Evolutionary conservation across 1,140 invertebrate genomes (phyloP).

Genomic region (Drosophila rufa): DNA sequence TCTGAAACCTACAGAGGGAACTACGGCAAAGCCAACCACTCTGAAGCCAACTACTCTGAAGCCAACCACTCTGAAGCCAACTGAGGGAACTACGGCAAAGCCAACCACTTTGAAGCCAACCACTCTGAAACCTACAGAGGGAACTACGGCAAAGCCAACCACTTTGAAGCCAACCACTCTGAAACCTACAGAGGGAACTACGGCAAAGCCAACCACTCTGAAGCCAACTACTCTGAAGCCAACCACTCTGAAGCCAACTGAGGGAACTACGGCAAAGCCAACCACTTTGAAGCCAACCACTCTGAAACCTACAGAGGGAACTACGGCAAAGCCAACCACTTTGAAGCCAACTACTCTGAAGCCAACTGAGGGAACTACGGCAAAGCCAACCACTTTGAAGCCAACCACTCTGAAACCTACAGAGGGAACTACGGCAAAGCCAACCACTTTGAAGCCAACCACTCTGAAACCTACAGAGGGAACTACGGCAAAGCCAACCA

Average conservation of each 20-base stretch:
- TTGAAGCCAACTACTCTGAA: background rate
- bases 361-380: background rate
- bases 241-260: too few species aligned
- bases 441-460: constrained; percentile 16
- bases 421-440: constrained; percentile 6
- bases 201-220: background rate
- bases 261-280: constrained; percentile 5
- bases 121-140: background rate
- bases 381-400: background rate
- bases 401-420: background rate
- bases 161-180: background rate
- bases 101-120: constrained; percentile 6
- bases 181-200: background rate
- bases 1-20: background rate
- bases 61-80: constrained; percentile 14
- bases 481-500: background rate
- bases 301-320: too few species aligned
- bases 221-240: background rate
- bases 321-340: constrained; percentile 4
- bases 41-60: background rate
- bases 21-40: constrained; percentile 12
- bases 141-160: too few species aligned
- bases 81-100: background rate
- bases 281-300: constrained; percentile 9
- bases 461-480: too few species aligned